phyloP scores from a whole-genome alignment of 2,797 vertebrate species.

The Epinephelus coioides region DNA sequence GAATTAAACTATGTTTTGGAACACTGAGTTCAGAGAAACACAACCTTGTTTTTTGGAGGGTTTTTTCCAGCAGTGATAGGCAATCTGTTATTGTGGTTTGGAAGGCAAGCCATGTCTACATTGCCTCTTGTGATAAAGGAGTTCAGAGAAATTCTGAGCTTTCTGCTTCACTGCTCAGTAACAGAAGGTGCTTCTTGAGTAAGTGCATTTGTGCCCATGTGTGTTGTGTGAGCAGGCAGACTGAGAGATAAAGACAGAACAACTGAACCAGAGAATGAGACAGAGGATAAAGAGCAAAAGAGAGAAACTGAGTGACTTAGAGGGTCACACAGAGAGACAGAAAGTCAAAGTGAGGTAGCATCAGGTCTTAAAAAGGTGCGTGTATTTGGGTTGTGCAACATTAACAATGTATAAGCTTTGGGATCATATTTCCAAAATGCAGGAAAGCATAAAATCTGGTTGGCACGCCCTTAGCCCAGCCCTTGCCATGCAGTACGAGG shows the following conservation, averaged over 20 bases:
- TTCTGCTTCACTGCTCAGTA: slow-evolving; percentile 51
- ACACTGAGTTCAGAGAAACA: slow-evolving; percentile 66
- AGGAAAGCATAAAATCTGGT: slow-evolving; percentile 53
- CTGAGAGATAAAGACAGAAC: slow-evolving; percentile 23
- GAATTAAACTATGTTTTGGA: slow-evolving; percentile 70
- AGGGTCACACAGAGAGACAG: slow-evolving; percentile 7
- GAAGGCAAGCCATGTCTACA: slow-evolving; percentile 58
- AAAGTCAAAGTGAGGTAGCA: slow-evolving; percentile 37
- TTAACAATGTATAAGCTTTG: slow-evolving; percentile 52
- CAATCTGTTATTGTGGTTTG: slow-evolving; percentile 72
- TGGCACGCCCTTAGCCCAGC: slow-evolving; percentile 35
- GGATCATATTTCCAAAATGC: slow-evolving; percentile 53
- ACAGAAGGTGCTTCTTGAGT: slow-evolving; percentile 40
- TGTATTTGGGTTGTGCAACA: slow-evolving; percentile 45
- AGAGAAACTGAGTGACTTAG: slow-evolving; percentile 21
- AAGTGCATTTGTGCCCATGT: slow-evolving; percentile 32
- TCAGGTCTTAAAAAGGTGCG: slow-evolving; percentile 12
- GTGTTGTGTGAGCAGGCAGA: slow-evolving; percentile 22
- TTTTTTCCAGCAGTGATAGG: slow-evolving; percentile 45
- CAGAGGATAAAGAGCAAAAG: slow-evolving; percentile 3
- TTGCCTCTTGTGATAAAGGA: slow-evolving; percentile 50
- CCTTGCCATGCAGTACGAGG: slow-evolving; percentile 41
- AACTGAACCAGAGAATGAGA: slow-evolving; percentile 29
- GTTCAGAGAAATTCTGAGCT: slow-evolving; percentile 45
- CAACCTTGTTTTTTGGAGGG: slow-evolving; percentile 22